These are phyloP conservation scores for Ecliptopera silaceata DNA, from an alignment of 2,888 invertebrate species.

Conservation along the genomic window DNA sequence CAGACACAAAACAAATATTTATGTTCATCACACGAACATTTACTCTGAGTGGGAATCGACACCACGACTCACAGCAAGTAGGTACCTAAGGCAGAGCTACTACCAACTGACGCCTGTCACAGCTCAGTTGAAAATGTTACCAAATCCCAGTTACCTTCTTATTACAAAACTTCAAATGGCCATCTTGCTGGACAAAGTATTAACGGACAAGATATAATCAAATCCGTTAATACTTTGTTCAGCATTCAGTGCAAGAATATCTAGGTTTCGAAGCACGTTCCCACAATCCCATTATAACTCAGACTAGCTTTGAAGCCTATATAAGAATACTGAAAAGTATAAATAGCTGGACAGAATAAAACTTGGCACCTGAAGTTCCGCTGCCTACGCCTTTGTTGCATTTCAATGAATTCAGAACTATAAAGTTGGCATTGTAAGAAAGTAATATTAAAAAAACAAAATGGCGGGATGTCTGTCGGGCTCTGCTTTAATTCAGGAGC, in stretches of 20 bases:
- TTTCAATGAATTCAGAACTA: slow-evolving; percentile 26
- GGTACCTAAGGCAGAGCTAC: too few species aligned
- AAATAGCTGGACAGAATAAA: slow-evolving; percentile 21
- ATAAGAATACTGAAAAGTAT: slow-evolving; percentile 7
- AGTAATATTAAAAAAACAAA: slow-evolving; percentile 13
- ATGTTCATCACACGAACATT: too few species aligned
- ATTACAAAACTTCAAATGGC: too few species aligned
- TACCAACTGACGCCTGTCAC: too few species aligned
- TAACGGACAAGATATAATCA: not conserved
- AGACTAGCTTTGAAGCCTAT: not conserved
- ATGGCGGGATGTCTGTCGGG: not conserved
- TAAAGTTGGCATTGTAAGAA: slow-evolving; percentile 14
- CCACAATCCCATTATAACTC: not conserved
- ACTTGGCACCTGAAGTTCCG: slow-evolving; percentile 20
- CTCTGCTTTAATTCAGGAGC: not conserved
- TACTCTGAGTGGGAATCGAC: too few species aligned
- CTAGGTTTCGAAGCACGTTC: not conserved
- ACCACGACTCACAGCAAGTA: too few species aligned
- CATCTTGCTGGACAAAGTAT: too few species aligned
- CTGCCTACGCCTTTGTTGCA: slow-evolving; percentile 14
- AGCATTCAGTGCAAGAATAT: not conserved
- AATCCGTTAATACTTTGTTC: not conserved
- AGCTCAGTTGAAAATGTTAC: too few species aligned
- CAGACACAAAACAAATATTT: too few species aligned
- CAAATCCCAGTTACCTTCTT: too few species aligned